phyloP scores from a whole-genome alignment of 2,888 invertebrate genomes.

The Cryptocheilus praepositus region DNA sequence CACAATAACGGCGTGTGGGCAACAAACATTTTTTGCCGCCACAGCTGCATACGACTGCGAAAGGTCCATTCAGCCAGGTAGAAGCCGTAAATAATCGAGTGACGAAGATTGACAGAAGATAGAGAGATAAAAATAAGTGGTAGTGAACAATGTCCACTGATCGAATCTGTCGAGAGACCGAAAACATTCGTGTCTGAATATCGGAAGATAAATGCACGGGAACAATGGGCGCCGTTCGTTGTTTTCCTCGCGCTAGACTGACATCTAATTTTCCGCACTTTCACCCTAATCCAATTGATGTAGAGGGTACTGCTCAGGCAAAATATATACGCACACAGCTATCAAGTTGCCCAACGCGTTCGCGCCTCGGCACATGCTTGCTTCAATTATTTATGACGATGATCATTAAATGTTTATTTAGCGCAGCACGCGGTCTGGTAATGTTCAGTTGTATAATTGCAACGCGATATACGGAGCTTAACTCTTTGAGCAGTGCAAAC shows the following conservation, averaged over 20 bases:
- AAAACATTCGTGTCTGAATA: constrained; percentile 54
- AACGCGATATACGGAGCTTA: no score
- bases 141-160: constrained; percentile 38
- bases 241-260: constrained; percentile 47
- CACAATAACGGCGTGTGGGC: no score
- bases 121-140: constrained; percentile 4
- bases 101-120: constrained; percentile 34
- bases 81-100: constrained; percentile 24
- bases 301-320: no score
- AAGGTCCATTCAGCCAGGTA: no score
- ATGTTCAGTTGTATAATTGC: no score
- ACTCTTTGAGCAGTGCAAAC: no score
- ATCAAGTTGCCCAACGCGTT: constrained; percentile 7
- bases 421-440: no score
- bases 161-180: constrained; percentile 58
- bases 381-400: no score
- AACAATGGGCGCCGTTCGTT: constrained; percentile 51
- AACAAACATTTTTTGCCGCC: no score
- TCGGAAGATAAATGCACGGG: constrained; percentile 50
- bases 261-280: constrained; percentile 66
- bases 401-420: no score
- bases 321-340: no score
- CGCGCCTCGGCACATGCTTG: background rate
- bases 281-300: constrained; percentile 56
- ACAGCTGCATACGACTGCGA: no score